phyloP scores from a whole-genome alignment of 2,888 invertebrate species.

The Caenorhabditis becei region DNA sequence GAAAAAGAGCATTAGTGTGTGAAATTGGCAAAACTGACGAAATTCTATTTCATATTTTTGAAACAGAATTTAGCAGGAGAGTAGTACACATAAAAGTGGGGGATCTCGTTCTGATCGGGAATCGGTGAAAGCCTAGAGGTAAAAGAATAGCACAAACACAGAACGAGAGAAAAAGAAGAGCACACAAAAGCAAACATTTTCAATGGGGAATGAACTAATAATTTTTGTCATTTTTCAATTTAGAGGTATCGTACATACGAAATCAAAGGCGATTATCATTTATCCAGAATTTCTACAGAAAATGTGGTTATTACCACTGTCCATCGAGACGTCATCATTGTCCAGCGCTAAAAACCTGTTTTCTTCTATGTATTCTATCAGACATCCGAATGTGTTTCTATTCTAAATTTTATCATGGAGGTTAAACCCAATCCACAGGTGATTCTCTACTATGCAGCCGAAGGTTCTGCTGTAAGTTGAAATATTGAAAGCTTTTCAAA shows the following conservation, averaged over 20 bases:
- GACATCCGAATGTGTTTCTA: too few relatives aligned
- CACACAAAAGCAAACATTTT: slow-evolving; percentile 40
- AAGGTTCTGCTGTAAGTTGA: slow-evolving; percentile 37
- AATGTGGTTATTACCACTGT: too few relatives aligned
- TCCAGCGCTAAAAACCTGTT: background rate
- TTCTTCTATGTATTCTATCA: background rate
- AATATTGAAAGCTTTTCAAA: background rate
- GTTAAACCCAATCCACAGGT: too few relatives aligned
- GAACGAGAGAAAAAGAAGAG: slow-evolving; percentile 24
- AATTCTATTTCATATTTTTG: background rate
- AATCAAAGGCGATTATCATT: too few relatives aligned
- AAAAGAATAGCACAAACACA: slow-evolving; percentile 22
- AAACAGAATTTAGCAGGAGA: background rate
- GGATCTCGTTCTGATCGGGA: background rate
- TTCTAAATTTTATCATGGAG: too few relatives aligned
- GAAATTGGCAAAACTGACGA: background rate
- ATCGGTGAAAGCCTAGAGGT: background rate
- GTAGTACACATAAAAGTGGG: background rate
- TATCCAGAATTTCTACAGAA: too few relatives aligned
- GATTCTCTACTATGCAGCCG: slow-evolving; percentile 57
- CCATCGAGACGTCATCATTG: too few relatives aligned
- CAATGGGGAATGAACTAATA: slow-evolving; percentile 12
- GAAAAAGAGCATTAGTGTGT: slow-evolving; percentile 21
- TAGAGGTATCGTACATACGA: too few relatives aligned
- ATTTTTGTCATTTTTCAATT: background rate